Percentiles rank a stretch among this genome's conserved stretches.
Conservation (phyloP, 1,140 invertebrate genomes). For the Drusus annulatus region DNA sequence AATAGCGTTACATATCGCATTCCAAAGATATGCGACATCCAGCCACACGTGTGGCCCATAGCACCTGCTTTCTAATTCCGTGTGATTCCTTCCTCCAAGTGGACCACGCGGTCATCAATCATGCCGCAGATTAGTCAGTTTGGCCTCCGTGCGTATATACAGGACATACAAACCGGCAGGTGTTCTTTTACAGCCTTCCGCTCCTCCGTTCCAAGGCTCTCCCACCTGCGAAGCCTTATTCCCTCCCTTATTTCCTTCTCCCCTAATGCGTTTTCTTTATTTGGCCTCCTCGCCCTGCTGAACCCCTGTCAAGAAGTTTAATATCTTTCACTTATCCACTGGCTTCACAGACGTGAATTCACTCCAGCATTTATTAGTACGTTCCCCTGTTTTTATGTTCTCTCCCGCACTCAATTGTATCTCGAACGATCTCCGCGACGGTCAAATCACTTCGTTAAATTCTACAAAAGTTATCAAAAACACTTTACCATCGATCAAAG, state of each 20-base stretch:
- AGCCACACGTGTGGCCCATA: conserved; percentile 38
- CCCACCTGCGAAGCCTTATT: neutral
- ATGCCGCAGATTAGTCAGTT: neutral
- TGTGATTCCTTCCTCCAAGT: neutral
- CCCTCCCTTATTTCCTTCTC: neutral
- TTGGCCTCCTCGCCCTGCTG: neutral
- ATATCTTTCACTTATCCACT: conserved; percentile 3
- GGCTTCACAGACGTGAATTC: neutral
- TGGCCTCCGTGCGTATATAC: no score
- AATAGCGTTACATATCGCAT: neutral
- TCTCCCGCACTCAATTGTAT: no score
- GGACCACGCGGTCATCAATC: conserved; percentile 27
- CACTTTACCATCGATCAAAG: no score
- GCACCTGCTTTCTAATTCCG: neutral
- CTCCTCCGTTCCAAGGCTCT: neutral
- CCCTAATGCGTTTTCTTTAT: conserved; percentile 28
- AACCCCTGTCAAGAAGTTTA: conserved; percentile 17
- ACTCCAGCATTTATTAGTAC: conserved; percentile 2
- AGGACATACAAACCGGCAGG: neutral
- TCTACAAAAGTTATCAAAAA: no score
- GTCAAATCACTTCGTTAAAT: no score
- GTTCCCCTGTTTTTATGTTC: neutral
- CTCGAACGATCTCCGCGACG: no score
- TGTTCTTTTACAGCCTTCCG: neutral
- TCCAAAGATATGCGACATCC: neutral